Percentiles rank a stretch among this genome's conserved stretches.
phyloP scores from a whole-genome alignment of 2,113 vertebrate genomes.

The Macrotus californicus region DNA sequence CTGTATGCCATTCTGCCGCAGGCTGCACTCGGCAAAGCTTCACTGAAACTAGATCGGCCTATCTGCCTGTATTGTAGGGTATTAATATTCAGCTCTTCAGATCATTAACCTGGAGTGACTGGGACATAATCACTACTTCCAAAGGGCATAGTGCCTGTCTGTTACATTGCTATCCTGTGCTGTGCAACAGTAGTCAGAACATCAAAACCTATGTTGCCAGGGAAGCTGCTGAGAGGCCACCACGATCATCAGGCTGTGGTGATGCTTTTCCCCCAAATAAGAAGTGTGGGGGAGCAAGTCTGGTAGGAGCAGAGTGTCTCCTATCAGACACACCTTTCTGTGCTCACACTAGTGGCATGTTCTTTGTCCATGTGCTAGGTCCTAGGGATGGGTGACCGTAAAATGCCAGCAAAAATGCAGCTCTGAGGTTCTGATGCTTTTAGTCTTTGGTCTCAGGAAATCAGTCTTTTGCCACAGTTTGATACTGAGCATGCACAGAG shows the following conservation, averaged over 20 bases:
- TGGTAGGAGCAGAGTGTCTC: not conserved
- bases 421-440: not conserved
- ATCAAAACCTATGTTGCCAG: not conserved
- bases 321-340: not conserved
- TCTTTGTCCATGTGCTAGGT: not conserved
- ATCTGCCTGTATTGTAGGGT: not conserved
- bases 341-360: not conserved
- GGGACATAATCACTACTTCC: not conserved
- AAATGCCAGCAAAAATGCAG: not conserved
- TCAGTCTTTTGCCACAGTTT: not conserved
- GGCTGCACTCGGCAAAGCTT: not conserved
- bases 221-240: not conserved
- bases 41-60: not conserved
- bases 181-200: not conserved
- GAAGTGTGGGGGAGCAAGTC: not conserved
- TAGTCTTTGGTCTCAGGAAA: not conserved
- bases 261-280: not conserved
- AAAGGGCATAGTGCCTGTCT: not conserved
- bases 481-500: not conserved
- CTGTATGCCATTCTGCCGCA: not conserved
- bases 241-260: not conserved
- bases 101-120: not conserved
- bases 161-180: not conserved
- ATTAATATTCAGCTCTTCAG: not conserved
- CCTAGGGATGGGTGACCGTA: not conserved